Percentiles rank a stretch among this genome's conserved stretches.
Evolutionary conservation across 2,113 vertebrate species (phyloP).

Genomic region (Spermophilus dauricus): DNA sequence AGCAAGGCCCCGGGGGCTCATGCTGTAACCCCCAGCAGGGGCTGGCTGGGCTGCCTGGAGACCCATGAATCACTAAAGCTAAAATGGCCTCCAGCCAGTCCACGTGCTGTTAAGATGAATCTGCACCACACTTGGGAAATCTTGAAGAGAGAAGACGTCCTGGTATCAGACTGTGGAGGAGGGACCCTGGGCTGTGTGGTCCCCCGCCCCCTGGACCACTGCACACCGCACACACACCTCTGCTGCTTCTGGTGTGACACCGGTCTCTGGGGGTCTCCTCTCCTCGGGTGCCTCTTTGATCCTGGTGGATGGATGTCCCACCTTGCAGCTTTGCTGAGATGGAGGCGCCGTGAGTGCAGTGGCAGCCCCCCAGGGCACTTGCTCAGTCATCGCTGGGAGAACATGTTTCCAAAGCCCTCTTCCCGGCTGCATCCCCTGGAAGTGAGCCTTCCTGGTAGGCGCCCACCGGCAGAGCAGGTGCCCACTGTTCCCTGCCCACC

Average conservation of each 20-base stretch:
- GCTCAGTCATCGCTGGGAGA: not conserved
- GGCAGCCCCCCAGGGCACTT: rapidly evolving
- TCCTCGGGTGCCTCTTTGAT: too few relatives aligned
- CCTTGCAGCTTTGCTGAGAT: not conserved
- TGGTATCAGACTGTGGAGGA: not conserved
- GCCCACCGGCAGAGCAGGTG: not conserved
- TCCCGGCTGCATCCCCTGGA: not conserved
- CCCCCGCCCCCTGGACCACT: too few relatives aligned
- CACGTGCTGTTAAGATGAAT: not conserved
- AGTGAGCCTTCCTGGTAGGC: not conserved
- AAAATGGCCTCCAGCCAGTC: not conserved
- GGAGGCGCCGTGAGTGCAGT: not conserved
- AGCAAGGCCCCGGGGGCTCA: not conserved
- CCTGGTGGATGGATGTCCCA: not conserved
- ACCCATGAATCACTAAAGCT: not conserved
- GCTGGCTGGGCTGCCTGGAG: not conserved
- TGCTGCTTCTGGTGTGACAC: too few relatives aligned
- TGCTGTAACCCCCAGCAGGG: not conserved
- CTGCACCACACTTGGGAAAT: not conserved
- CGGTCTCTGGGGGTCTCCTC: too few relatives aligned
- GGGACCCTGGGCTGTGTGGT: not conserved
- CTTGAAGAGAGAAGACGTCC: not conserved
- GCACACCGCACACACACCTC: too few relatives aligned
- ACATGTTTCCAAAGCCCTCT: too few relatives aligned
- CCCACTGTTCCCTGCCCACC: not conserved